phyloP scores from a whole-genome alignment of 1,140 invertebrate species.

The Leptoteleia sp. region DNA sequence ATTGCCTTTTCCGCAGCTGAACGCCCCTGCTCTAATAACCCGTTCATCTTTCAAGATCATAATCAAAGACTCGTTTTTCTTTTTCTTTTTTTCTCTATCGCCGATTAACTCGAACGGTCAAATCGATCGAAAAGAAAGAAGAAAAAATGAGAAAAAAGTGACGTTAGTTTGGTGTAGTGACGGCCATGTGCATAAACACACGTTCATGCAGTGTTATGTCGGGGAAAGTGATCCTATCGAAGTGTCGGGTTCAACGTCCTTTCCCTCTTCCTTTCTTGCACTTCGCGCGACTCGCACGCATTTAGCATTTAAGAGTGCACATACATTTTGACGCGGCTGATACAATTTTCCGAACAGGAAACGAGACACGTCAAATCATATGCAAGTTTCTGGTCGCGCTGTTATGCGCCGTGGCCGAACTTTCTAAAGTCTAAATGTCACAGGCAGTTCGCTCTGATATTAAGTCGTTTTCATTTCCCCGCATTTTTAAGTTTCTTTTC shows the following conservation, averaged over 20 bases:
- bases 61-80: too few species aligned
- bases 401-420: conserved; percentile 28
- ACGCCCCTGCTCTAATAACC: too few species aligned
- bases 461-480: conserved; percentile 51
- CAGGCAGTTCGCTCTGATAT: conserved; percentile 61
- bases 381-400: conserved; percentile 61
- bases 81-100: too few species aligned
- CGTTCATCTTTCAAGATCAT: too few species aligned
- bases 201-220: conserved; percentile 56
- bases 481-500: conserved; percentile 29
- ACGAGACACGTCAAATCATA: conserved; percentile 54
- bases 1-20: too few species aligned
- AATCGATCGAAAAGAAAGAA: too few species aligned
- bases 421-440: conserved; percentile 78
- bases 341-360: conserved; percentile 63
- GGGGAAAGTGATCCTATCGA: conserved; percentile 69
- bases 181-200: conserved; percentile 51
- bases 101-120: too few species aligned
- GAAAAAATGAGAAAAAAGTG: too few species aligned
- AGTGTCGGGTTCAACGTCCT: conserved; percentile 66
- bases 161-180: conserved; percentile 37
- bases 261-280: conserved; percentile 53
- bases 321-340: conserved; percentile 45
- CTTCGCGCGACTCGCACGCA: conserved; percentile 16
- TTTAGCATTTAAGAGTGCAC: conserved; percentile 42